Evolutionary conservation across 2,797 vertebrate species (phyloP).

Genomic region (Phylloscopus collybita): DNA sequence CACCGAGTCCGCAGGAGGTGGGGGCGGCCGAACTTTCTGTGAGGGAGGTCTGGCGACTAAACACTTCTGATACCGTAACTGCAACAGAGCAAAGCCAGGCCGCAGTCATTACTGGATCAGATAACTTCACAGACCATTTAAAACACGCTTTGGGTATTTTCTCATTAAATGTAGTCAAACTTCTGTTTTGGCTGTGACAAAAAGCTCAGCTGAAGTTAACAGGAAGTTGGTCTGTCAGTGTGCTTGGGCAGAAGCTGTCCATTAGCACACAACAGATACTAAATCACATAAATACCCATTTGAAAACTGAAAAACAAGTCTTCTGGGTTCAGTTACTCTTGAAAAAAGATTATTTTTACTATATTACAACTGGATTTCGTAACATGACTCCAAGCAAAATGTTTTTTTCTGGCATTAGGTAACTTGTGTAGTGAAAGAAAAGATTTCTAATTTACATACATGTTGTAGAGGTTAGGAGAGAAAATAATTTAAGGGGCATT

Average conservation of each 20-base stretch:
- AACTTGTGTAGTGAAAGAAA: not conserved
- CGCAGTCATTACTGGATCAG: not conserved
- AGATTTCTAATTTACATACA: not conserved
- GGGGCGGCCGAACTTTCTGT: conserved; percentile 87
- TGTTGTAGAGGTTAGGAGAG: not conserved
- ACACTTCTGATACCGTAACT: conserved; percentile 99
- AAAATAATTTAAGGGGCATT: not conserved
- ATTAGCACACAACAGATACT: not conserved
- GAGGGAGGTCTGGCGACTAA: conserved; percentile 94
- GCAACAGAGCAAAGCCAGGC: conserved; percentile 57
- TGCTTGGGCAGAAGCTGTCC: not conserved
- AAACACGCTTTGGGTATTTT: not conserved
- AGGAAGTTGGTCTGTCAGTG: not conserved
- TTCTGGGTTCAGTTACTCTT: not conserved
- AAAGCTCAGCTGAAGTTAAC: not conserved
- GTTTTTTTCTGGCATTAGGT: not conserved
- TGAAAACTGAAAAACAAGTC: not conserved
- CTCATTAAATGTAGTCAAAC: not conserved
- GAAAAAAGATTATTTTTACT: not conserved
- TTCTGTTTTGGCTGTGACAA: not conserved
- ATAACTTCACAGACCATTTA: not conserved
- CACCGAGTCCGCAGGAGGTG: conserved; percentile 90
- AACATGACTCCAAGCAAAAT: not conserved
- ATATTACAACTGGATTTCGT: not conserved
- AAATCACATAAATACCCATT: not conserved